Conservation (phyloP, 1,140 invertebrate genomes). For the Macrostomum lignano region DNA sequence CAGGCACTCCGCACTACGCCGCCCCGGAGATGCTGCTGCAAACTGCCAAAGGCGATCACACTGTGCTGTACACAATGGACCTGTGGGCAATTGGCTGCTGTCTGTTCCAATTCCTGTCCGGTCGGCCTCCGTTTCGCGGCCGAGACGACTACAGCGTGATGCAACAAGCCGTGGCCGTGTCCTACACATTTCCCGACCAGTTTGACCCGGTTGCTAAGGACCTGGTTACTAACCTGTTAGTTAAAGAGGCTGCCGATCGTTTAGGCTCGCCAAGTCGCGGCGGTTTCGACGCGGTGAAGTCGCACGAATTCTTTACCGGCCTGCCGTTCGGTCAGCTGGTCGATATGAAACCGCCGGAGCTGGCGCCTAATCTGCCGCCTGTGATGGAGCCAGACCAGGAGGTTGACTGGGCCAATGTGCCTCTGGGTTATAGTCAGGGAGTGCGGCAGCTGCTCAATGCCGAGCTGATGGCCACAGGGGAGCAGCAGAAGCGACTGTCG, state of each 20-base stretch:
- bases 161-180: conserved; percentile 64
- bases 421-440: conserved; percentile 1
- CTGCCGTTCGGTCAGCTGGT: conserved; percentile 54
- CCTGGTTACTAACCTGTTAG: conserved; percentile 55
- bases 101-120: conserved; percentile 79
- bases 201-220: conserved; percentile 53
- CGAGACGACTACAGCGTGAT: conserved; percentile 83
- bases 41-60: background rate
- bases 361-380: conserved; percentile 52
- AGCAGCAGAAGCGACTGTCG: no score
- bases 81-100: conserved; percentile 95
- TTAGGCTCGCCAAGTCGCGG: conserved; percentile 40
- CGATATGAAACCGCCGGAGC: conserved; percentile 42
- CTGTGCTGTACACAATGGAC: conserved; percentile 31
- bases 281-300: conserved; percentile 48
- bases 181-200: conserved; percentile 67
- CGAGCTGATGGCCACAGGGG: no score
- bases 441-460: no score
- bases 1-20: conserved; percentile 95
- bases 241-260: conserved; percentile 44
- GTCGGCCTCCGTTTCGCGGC: conserved; percentile 54
- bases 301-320: conserved; percentile 52
- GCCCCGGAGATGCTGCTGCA: conserved; percentile 55
- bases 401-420: conserved; percentile 10
- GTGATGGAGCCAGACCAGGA: no score